A percentile compares a stretch with the other conserved stretches of the same genome.
Evolutionary conservation across 2,113 vertebrate genomes (phyloP).

Genomic region (Eretmochelys imbricata): DNA sequence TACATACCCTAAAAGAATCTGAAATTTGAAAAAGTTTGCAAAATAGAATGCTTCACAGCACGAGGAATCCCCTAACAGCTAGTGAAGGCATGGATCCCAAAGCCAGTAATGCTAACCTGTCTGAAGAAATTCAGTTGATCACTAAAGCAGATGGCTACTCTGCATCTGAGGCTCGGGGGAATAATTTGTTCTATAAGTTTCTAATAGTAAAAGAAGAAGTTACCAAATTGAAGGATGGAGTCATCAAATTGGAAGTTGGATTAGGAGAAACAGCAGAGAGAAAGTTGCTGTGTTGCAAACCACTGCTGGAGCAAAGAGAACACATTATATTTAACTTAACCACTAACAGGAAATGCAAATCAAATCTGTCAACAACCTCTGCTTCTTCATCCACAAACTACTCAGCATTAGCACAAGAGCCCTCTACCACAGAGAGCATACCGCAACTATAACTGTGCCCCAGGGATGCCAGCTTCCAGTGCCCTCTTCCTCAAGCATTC

Average conservation of each 20-base stretch:
- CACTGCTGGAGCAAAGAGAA: not conserved
- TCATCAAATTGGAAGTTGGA: not conserved
- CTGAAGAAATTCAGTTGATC: not conserved
- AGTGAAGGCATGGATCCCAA: not conserved
- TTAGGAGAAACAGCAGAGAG: not conserved
- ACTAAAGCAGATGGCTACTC: not conserved
- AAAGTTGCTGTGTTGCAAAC: not conserved
- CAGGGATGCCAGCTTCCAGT: not conserved
- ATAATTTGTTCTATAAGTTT: not conserved
- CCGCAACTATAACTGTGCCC: not conserved
- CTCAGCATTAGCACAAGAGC: not conserved
- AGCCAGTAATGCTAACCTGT: not conserved
- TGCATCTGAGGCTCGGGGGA: not conserved
- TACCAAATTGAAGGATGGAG: not conserved
- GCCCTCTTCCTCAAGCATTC: not conserved
- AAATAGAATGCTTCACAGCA: not conserved
- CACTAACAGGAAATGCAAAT: constrained; percentile 9
- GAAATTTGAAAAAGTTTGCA: not conserved
- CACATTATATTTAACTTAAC: constrained; percentile 27
- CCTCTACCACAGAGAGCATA: not conserved
- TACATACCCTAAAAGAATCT: not conserved
- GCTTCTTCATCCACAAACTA: constrained; percentile 23
- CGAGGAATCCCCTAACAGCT: not conserved
- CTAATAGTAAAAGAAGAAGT: not conserved
- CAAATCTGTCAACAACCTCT: not conserved